These are phyloP conservation scores for Labroides dimidiatus DNA, from an alignment of 2,797 vertebrate species.

Conservation along the genomic window DNA sequence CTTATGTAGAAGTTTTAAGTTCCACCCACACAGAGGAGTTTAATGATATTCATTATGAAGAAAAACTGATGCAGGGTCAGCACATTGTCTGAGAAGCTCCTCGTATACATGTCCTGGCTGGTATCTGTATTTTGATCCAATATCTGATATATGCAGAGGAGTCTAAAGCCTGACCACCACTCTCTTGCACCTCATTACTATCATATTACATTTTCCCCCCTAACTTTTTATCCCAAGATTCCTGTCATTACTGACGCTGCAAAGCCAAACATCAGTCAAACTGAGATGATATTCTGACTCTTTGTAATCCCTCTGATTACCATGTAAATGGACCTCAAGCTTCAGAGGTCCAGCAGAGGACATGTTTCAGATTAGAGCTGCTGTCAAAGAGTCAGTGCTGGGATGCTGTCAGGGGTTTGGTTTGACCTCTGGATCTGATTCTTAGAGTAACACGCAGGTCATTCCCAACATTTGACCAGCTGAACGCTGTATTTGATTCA, in stretches of 20 bases:
- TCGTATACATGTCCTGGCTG: conserved; percentile 15
- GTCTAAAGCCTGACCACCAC: conserved; percentile 16
- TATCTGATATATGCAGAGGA: conserved; percentile 21
- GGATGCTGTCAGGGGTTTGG: conserved; percentile 8
- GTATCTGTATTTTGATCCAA: conserved; percentile 36
- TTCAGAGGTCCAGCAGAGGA: conserved; percentile 19
- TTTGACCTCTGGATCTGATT: conserved; percentile 7
- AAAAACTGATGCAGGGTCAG: conserved; percentile 33
- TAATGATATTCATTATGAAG: conserved; percentile 54
- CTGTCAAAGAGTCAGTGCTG: conserved; percentile 1
- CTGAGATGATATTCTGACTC: conserved; percentile 23
- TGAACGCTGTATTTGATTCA: not conserved
- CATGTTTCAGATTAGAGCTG: conserved; percentile 14
- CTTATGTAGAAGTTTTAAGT: conserved; percentile 28
- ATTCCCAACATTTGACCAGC: not conserved
- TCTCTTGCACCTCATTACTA: not conserved
- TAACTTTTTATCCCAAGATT: conserved; percentile 6
- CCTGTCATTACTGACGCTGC: conserved; percentile 16
- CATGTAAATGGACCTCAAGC: conserved; percentile 29
- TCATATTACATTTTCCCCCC: not conserved
- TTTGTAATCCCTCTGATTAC: conserved; percentile 30
- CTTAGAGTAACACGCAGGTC: too few species aligned
- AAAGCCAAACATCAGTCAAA: conserved; percentile 41
- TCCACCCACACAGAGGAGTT: conserved; percentile 21
- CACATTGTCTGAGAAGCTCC: conserved; percentile 28